phyloP scores from a whole-genome alignment of 53 echinoderm and acorn worm genomes.

The Antedon mediterranea region DNA sequence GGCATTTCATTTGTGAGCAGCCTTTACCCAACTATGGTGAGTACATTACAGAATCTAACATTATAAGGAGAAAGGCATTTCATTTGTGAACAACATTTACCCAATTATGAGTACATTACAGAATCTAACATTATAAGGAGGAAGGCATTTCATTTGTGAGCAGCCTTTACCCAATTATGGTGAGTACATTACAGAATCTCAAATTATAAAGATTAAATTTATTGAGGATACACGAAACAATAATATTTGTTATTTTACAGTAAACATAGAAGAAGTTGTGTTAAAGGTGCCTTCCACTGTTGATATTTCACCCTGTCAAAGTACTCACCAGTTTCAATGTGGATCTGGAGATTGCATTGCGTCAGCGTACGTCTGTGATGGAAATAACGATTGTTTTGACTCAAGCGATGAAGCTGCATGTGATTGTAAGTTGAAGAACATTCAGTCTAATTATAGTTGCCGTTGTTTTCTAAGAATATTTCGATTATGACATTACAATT shows the following conservation, averaged over 20 bases:
- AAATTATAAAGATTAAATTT: no score
- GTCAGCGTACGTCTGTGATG: conserved; percentile 45
- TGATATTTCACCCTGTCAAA: not conserved
- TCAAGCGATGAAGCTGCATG: conserved; percentile 45
- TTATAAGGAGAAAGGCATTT: no score
- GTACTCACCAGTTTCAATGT: conserved; percentile 23
- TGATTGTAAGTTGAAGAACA: not conserved
- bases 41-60: no score
- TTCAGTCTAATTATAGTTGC: no score
- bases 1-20: conserved; percentile 2
- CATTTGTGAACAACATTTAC: no score
- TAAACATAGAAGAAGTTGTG: not conserved
- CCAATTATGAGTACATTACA: no score
- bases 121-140: conserved; percentile 25
- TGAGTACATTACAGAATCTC: no score
- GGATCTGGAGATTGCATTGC: conserved; percentile 45
- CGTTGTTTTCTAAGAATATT: no score
- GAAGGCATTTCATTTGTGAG: conserved; percentile 6
- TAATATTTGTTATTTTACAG: no score
- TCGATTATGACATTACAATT: no score
- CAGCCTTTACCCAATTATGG: not conserved
- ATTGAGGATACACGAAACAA: no score
- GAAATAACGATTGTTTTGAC: conserved; percentile 33
- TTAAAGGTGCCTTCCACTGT: not conserved
- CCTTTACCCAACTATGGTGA: not conserved